Evolutionary conservation across 2,113 vertebrate genomes (phyloP).

Genomic region (Rattus norvegicus): DNA sequence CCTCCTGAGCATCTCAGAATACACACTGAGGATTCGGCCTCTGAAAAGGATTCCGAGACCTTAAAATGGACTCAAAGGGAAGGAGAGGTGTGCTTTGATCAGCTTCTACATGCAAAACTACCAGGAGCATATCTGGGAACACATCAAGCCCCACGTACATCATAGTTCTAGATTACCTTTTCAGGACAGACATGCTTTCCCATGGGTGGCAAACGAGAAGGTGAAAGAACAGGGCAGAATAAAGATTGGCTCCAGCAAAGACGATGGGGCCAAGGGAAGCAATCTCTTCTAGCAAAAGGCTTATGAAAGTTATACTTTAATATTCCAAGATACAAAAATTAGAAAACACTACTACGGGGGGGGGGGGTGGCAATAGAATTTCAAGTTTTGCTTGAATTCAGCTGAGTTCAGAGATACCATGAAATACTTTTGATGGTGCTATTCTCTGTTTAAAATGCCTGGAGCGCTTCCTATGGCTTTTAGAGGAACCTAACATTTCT

Average conservation of each 20-base stretch:
- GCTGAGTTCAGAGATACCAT: background rate
- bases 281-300: slow-evolving; percentile 28
- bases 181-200: slow-evolving; percentile 2
- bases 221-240: slow-evolving; percentile 32
- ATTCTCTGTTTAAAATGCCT: slow-evolving; percentile 29
- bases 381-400: slow-evolving; percentile 52
- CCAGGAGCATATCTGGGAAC: slow-evolving; percentile 12
- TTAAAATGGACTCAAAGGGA: slow-evolving; percentile 44
- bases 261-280: background rate
- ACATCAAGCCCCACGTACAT: background rate
- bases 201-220: background rate
- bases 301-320: slow-evolving; percentile 38
- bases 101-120: slow-evolving; percentile 52
- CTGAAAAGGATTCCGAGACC: slow-evolving; percentile 18
- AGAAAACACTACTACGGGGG: background rate
- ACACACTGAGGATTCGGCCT: background rate
- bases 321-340: slow-evolving; percentile 54
- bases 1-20: background rate
- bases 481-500: slow-evolving; percentile 43
- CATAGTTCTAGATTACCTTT: background rate
- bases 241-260: slow-evolving; percentile 31
- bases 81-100: background rate
- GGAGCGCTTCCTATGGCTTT: slow-evolving; percentile 16
- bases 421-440: background rate
- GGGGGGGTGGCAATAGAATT: background rate